Base-by-base conservation (phyloP, 1,140 invertebrate genomes). In the Epicauta chinensis region DNA sequence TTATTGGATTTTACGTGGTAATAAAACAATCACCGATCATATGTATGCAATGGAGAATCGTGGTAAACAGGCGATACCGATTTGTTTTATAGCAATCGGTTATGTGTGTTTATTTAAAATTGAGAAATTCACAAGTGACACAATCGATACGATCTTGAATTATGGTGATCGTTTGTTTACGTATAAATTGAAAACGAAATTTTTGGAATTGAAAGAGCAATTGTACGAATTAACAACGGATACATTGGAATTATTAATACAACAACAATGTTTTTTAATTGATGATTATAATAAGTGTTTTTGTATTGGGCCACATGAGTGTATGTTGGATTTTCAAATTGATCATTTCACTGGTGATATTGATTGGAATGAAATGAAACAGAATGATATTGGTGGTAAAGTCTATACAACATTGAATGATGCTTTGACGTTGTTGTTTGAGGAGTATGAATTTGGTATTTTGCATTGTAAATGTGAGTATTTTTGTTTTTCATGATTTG, bases 121-220 rank as follows among this genome's bases (percentile, higher is more conserved):
- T n/a, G 40, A 38, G 1, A 48, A 55, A 32, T 77, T 72, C 68
- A 74, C 71, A 53, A 55, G 65, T 2, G 36, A 64, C 1, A 59
- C 75, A 1, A 35, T 77, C 2, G 73, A 77, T 58, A 68, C 66
- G 11, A 67, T 76, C 17, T 47, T 76, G 7, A 72, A 74, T 51
- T 76, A 75, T 30, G 74, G 73, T 1, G 74, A 77, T 60, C 50
- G 73, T 1, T 58, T 76, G 2, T 68, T 73, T 50, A 72, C 71
- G 1, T 44, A 37, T 35, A 54, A 49, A 10, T 29, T 47, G 15
- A 41, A 51, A 29, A 34, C 34, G 0, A 62, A 67, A 56, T 70
- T 71, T 1, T 35, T 73, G 16, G 63, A 64, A 0, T 53, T 53
- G 0, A 66, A 69, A 0, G 12, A 38, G 0, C 32, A 55, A 1